A percentile compares a stretch with the other conserved stretches of the same genome.
These are phyloP conservation scores for Masnerella sp. DNA, from an alignment of 2,888 invertebrate species.

Conservation along the genomic window DNA sequence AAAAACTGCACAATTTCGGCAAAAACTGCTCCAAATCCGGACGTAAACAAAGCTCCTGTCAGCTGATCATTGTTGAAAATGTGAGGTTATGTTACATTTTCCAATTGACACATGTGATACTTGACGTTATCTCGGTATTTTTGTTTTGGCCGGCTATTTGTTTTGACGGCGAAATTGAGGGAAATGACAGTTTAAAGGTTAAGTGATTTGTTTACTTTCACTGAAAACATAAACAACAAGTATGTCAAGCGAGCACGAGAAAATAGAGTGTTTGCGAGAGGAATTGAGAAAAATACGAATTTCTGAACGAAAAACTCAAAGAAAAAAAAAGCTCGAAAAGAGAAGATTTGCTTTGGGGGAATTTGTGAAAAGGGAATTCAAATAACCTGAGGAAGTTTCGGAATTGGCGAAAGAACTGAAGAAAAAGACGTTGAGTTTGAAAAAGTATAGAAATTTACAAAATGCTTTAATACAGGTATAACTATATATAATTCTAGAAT, in stretches of 20 bases:
- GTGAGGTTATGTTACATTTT: slow-evolving; percentile 1
- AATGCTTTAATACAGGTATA: slow-evolving; percentile 71
- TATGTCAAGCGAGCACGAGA: slow-evolving; percentile 12
- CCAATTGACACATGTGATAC: too few relatives aligned
- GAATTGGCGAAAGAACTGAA: slow-evolving; percentile 65
- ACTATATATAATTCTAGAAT: not conserved
- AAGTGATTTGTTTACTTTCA: slow-evolving; percentile 6
- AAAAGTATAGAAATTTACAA: slow-evolving; percentile 70
- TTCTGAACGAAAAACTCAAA: slow-evolving; percentile 65
- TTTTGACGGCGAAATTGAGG: too few relatives aligned
- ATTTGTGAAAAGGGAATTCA: not conserved
- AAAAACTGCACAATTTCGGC: too few relatives aligned
- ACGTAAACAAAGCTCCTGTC: slow-evolving; percentile 1
- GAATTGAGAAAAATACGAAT: slow-evolving; percentile 62
- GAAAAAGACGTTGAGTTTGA: slow-evolving; percentile 64
- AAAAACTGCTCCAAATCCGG: not conserved
- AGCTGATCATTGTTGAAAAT: slow-evolving; percentile 19
- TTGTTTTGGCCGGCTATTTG: not conserved
- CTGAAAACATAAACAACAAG: not conserved
- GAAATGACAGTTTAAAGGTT: too few relatives aligned
- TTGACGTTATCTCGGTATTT: not conserved
- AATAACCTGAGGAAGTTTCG: slow-evolving; percentile 62
- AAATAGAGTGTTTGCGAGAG: slow-evolving; percentile 64
- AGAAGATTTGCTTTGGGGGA: slow-evolving; percentile 67
- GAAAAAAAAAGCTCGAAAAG: slow-evolving; percentile 56